Percentiles rank a stretch among this genome's conserved stretches.
Conservation (phyloP, 2,113 vertebrate genomes). For the Hippocampus mohnikei region DNA sequence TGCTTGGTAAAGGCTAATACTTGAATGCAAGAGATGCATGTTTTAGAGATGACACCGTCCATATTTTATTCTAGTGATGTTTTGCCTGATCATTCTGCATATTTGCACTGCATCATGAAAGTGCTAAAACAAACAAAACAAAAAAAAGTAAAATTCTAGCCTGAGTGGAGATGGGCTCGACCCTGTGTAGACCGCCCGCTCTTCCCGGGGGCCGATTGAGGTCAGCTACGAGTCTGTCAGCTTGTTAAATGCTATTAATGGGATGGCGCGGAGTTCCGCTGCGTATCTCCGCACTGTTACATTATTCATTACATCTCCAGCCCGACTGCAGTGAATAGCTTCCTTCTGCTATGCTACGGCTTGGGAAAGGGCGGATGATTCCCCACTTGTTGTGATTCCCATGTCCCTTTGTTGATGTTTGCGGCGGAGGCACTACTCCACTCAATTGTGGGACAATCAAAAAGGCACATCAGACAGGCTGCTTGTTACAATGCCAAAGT, state of each 20-base stretch:
- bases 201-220: slow-evolving; percentile 47
- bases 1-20: slow-evolving; percentile 22
- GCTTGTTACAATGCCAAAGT: slow-evolving; percentile 61
- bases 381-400: slow-evolving; percentile 49
- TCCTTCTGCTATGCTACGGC: slow-evolving; percentile 27
- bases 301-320: slow-evolving; percentile 62
- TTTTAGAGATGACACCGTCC: not conserved
- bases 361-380: slow-evolving; percentile 33
- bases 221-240: slow-evolving; percentile 61
- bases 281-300: slow-evolving; percentile 56
- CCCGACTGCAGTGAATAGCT: slow-evolving; percentile 48
- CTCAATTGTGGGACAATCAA: slow-evolving; percentile 64
- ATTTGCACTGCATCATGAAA: not conserved
- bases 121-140: not conserved
- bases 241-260: slow-evolving; percentile 71
- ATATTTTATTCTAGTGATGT: not conserved
- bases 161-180: slow-evolving; percentile 31
- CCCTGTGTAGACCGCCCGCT: slow-evolving; percentile 35
- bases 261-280: slow-evolving; percentile 44
- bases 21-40: slow-evolving; percentile 13
- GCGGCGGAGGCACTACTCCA: slow-evolving; percentile 44
- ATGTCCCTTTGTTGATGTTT: slow-evolving; percentile 57
- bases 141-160: slow-evolving; percentile 34
- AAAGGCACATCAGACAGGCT: slow-evolving; percentile 61
- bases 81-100: not conserved